Conservation (phyloP, 2,888 invertebrate species). For the Amphipoea lucens region DNA sequence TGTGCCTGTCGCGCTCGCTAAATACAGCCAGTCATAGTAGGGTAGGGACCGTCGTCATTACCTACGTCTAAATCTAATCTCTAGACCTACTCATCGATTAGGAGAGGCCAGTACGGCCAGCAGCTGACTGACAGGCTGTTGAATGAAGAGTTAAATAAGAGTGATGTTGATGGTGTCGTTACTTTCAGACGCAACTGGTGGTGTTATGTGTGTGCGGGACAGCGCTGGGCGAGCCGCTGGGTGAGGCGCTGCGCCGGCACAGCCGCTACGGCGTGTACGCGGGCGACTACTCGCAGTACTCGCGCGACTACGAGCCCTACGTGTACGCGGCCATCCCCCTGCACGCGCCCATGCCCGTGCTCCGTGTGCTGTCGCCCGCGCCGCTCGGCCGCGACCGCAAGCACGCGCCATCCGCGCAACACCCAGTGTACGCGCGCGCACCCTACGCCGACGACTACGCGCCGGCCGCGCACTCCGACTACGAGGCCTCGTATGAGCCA, state of each 20-base stretch:
- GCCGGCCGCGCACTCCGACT: conserved; percentile 39
- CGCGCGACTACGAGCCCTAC: conserved; percentile 77
- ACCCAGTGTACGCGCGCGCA: conserved; percentile 65
- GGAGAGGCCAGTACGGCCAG: not conserved
- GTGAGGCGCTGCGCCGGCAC: conserved; percentile 68
- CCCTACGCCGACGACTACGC: conserved; percentile 53
- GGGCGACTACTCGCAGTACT: conserved; percentile 64
- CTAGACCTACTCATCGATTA: not conserved
- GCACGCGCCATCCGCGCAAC: conserved; percentile 68
- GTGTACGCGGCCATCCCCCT: conserved; percentile 82
- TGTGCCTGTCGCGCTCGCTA: not conserved
- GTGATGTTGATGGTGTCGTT: conserved; percentile 16
- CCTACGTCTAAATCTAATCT: not conserved
- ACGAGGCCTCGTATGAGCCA: conserved; percentile 52
- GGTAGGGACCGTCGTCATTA: not conserved
- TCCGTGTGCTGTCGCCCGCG: conserved; percentile 76
- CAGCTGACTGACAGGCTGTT: not conserved
- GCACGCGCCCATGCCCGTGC: conserved; percentile 79
- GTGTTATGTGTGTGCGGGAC: conserved; percentile 68
- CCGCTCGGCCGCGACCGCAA: conserved; percentile 62
- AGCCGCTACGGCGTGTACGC: conserved; percentile 74
- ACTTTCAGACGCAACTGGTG: conserved; percentile 73
- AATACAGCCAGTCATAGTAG: not conserved
- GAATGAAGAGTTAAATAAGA: not conserved
- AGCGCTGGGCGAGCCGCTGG: conserved; percentile 68